Evolutionary conservation across 2,113 vertebrate species (phyloP), one percentile per base, ranked within the genome.

Genomic region (Corynorhinus townsendii): DNA sequence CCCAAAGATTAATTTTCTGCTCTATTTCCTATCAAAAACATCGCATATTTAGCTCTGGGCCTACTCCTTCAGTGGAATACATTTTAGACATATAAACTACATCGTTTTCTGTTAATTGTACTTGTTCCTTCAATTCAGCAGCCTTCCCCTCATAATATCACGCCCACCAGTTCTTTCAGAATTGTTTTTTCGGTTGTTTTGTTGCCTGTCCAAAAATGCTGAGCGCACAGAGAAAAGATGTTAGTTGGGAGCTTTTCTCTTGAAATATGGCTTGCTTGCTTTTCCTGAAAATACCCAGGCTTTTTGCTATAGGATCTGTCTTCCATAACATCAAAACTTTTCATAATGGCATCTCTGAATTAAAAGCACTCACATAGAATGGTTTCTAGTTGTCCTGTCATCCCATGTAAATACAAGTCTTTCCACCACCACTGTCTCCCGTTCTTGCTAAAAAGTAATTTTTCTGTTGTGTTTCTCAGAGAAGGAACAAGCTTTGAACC

Each of bases 401-500:
- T 43, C 68, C 47, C 30, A 2, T 47, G 11, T 75, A 79, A 92
- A 73, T 33, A 75, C 19, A 90, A 49, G 92, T 83, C 85, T 77
- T 79, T 35, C 30, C 45, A 56, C 45, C 33, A 33, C 33, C 49
- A 10, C 30, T 62, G 38, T 5, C 26, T 9, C 15, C 11, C 2
- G 22, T 9, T 9, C 43, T 33, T 69, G 43, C 86, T 95, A 59
- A 95, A 89, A 68, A 87, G 40, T 80, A 64, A 54, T 83, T 95
- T 95, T 96, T 96, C 66, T 95, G 4, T 96, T 97, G 35, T 97
- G 17, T 98, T 98, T 98, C 52, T 80, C 93, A 99, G 98, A 98
- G 96, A 98, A 98, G 89, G 97, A 98, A 43, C 98, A 99, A 96
- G 91, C 84, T 43, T 12, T 98, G 88, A 99, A 99, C 93, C 96